A percentile compares a stretch with the other conserved stretches of the same genome.
Conservation (phyloP, 2,113 vertebrate species). For the Odobenus rosmarus region DNA sequence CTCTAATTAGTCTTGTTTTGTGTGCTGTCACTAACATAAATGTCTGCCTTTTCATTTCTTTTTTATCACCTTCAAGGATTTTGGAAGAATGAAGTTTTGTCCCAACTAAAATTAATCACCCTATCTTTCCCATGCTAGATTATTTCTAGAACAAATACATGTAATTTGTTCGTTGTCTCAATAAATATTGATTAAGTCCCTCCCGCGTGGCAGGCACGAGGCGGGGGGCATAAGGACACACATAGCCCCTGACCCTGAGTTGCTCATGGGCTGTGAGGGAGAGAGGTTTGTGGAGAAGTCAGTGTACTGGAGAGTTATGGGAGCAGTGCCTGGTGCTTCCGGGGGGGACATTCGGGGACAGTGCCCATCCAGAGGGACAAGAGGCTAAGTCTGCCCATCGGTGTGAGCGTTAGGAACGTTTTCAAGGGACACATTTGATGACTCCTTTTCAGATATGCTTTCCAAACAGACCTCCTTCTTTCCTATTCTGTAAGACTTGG, state of each 20-base stretch:
- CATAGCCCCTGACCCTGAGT: not conserved
- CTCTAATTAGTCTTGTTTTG: constrained; percentile 23
- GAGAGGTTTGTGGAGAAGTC: not conserved
- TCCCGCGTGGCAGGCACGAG: not conserved
- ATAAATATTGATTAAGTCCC: not conserved
- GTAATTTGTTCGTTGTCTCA: not conserved
- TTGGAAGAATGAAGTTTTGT: constrained; percentile 46
- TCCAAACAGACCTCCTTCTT: not conserved
- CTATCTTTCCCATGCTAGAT: not conserved
- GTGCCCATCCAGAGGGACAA: not conserved
- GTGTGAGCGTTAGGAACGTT: not conserved
- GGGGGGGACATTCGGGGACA: not conserved
- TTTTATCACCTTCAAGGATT: constrained; percentile 62
- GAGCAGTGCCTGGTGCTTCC: rapidly evolving
- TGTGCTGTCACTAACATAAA: not conserved
- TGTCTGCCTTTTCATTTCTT: constrained; percentile 22
- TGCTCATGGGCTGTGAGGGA: not conserved
- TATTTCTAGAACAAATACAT: not conserved
- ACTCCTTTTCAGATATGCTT: not conserved
- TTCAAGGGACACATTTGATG: not conserved
- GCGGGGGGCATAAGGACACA: not conserved
- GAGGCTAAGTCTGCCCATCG: not conserved
- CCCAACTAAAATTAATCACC: not conserved
- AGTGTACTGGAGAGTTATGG: too few species aligned
- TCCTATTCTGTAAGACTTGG: not conserved